Evolutionary conservation across 2,113 vertebrate species (phyloP).

Genomic region (Poeciliopsis occidentalis): DNA sequence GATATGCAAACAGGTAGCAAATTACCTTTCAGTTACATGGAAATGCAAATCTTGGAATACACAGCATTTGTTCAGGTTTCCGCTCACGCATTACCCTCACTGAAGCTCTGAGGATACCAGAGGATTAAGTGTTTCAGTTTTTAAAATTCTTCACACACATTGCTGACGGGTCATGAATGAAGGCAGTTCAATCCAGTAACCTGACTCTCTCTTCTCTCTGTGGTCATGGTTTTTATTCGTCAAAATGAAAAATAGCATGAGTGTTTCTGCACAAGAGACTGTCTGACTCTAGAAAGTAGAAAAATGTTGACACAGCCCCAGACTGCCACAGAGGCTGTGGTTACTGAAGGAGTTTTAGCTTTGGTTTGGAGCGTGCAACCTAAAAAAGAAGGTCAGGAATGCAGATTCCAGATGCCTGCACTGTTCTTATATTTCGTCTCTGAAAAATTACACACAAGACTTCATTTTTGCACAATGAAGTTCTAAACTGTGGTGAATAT

Average conservation of each 20-base stretch:
- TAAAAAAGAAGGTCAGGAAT: background rate
- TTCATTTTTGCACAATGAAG: background rate
- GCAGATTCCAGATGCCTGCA: background rate
- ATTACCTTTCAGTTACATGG: background rate
- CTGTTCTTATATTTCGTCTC: background rate
- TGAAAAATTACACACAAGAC: background rate
- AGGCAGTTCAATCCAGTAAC: too few relatives aligned
- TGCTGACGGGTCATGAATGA: background rate
- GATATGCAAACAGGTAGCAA: background rate
- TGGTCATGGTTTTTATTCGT: too few relatives aligned
- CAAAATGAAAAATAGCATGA: background rate
- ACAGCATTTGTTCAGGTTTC: background rate
- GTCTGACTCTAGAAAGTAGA: background rate
- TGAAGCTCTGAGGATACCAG: background rate
- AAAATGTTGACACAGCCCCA: background rate
- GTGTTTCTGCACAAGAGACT: background rate
- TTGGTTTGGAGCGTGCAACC: background rate
- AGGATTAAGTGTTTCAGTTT: background rate
- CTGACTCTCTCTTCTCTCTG: too few relatives aligned
- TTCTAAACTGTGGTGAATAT: background rate
- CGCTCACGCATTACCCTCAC: too few relatives aligned
- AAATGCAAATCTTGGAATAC: conserved; percentile 1
- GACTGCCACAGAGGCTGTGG: background rate
- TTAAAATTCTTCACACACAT: background rate
- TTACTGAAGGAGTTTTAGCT: background rate